Evolutionary conservation across 2,113 vertebrate genomes (phyloP).

Genomic region (Xenopus laevis): DNA sequence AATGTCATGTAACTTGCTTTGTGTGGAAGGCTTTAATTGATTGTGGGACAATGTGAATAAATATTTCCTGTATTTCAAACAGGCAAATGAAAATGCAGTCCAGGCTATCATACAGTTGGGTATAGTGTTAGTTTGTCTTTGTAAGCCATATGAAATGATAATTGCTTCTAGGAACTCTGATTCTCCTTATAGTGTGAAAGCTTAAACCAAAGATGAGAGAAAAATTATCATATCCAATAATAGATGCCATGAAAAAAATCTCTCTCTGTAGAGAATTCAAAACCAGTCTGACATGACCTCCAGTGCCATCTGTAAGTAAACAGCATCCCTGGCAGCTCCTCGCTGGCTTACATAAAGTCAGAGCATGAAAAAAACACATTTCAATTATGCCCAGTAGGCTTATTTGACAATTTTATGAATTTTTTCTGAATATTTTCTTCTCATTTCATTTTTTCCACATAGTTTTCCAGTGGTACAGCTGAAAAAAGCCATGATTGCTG

Average conservation of each 20-base stretch:
- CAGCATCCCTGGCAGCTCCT: constrained; percentile 18
- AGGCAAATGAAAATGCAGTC: too few relatives aligned
- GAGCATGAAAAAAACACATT: constrained; percentile 20
- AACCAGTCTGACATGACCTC: constrained; percentile 13
- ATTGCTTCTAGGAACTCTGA: constrained; percentile 8
- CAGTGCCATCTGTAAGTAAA: constrained; percentile 12
- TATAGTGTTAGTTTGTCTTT: too few relatives aligned
- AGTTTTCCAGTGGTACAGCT: too few relatives aligned
- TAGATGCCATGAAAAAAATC: constrained; percentile 7
- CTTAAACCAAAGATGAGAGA: constrained; percentile 3
- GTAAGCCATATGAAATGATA: neutral
- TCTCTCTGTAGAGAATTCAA: constrained; percentile 15
- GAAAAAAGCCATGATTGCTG: too few relatives aligned
- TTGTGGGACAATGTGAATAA: too few relatives aligned
- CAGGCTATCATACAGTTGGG: too few relatives aligned
- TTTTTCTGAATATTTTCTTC: too few relatives aligned
- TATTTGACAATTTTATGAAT: too few relatives aligned
- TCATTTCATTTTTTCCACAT: too few relatives aligned
- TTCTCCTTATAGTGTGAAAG: neutral
- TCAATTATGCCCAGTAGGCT: constrained; percentile 14
- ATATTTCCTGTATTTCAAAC: too few relatives aligned
- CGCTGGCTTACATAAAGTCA: constrained; percentile 29
- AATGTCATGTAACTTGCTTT: too few relatives aligned
- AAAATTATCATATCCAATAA: constrained; percentile 14
- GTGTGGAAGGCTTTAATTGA: too few relatives aligned